Base-by-base conservation (phyloP, 2,888 invertebrate species). In the Tanaodytes sp. region DNA sequence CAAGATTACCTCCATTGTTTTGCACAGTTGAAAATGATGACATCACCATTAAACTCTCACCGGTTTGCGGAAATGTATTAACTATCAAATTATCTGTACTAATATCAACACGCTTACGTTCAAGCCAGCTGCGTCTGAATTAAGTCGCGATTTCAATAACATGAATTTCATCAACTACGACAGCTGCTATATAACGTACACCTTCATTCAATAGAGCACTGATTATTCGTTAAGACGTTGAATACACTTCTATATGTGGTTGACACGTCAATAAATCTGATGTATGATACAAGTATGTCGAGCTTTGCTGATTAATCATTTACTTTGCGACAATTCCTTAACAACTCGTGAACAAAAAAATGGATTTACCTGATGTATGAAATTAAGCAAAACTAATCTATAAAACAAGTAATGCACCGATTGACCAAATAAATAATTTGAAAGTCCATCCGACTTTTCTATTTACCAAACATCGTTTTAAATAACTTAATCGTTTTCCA, bases 1-100 rank as follows among this genome's bases (percentile, higher is more conserved):
- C 81, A 80, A 81, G 83, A 84, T 84, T 84, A 83, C 83, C 80
- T 80, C 80, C 78, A 82, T 82, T 84, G 83, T 82, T 67, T 67
- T 61, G 80, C 77, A 73, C 78, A 79, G 82, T 82, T 83, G 84
- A 81, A 82, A 84, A 83, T 83, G 83, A 84, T 84, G 84, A 84
- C 84, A 81, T 84, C 82, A 80, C 82, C 79, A 84, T 84, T 84
- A 83, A 84, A 84, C 83, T 83, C 80, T 82, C 80, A 82, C 81
- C 80, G 80, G 81, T 76, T 80, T 78, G 75, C 81, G 84, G 82
- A 84, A 84, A 84, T 84, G 84, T 83, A 84, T 84, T 84, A 84
- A 84, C 84, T 84, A 84, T 84, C 83, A 84, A 82, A 84, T 84
- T 84, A 84, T 84, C 82, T 83, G 75, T 78, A 80, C 83, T 81